Conservation (phyloP, 2,888 invertebrate species). For the Thecocarcelia acutangulata region DNA sequence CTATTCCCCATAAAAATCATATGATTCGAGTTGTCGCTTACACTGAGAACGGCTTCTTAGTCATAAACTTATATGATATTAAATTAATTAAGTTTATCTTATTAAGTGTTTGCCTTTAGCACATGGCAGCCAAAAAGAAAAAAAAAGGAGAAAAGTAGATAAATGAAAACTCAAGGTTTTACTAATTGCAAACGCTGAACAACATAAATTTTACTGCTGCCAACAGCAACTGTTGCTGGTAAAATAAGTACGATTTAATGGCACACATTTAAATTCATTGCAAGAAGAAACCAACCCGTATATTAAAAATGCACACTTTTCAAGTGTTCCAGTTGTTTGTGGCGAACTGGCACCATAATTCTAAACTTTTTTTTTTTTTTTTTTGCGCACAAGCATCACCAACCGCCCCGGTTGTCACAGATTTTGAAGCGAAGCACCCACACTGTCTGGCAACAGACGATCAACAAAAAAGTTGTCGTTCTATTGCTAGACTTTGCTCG, state of each 20-base stretch:
- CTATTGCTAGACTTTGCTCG: constrained; percentile 16
- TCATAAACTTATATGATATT: too few relatives aligned
- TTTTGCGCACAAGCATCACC: constrained; percentile 10
- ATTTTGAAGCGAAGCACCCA: constrained; percentile 60
- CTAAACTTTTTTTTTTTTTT: constrained; percentile 36
- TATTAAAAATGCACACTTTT: constrained; percentile 41
- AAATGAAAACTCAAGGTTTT: constrained; percentile 30
- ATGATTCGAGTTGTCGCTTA: too few relatives aligned
- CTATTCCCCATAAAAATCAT: too few relatives aligned
- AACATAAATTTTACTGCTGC: constrained; percentile 48
- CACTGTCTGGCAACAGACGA: constrained; percentile 56
- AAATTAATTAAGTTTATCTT: too few relatives aligned
- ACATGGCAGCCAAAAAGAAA: too few relatives aligned
- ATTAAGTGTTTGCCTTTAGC: neutral
- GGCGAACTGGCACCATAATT: constrained; percentile 61
- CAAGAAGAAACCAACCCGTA: constrained; percentile 44
- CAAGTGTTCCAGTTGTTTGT: constrained; percentile 6
- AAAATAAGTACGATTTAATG: constrained; percentile 30
- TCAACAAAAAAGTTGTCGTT: constrained; percentile 13
- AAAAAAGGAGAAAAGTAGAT: too few relatives aligned
- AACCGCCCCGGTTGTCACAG: constrained; percentile 45
- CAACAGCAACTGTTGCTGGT: constrained; percentile 53
- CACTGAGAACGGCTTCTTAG: too few relatives aligned
- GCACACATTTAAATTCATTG: constrained; percentile 58
- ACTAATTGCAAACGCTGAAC: constrained; percentile 42